These are phyloP conservation scores for Eristalis arbustorum DNA, from an alignment of 2,888 invertebrate genomes.

Conservation along the genomic window DNA sequence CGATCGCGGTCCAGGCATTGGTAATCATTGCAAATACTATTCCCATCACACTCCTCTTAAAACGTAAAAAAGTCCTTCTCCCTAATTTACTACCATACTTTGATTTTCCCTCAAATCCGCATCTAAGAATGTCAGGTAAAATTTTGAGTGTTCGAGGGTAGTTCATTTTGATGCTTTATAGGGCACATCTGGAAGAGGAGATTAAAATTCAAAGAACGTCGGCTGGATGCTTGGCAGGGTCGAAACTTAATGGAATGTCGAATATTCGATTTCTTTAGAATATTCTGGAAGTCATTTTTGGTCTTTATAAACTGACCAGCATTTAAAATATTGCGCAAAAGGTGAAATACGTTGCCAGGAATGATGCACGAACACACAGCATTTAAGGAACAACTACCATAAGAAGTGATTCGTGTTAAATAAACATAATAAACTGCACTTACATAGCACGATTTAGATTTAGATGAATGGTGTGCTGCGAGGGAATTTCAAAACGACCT, in stretches of 20 bases:
- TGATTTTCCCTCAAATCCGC: constrained; percentile 57
- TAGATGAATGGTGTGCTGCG: not conserved
- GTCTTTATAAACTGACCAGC: constrained; percentile 46
- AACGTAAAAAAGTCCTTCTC: constrained; percentile 21
- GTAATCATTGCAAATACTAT: not conserved
- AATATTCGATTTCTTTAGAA: constrained; percentile 45
- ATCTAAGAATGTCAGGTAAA: constrained; percentile 51
- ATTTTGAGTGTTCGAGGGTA: constrained; percentile 54
- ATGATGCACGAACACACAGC: not conserved
- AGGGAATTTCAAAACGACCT: not conserved
- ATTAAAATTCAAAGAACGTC: constrained; percentile 58
- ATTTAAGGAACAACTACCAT: not conserved
- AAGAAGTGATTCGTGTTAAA: not conserved
- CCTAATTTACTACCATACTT: constrained; percentile 55
- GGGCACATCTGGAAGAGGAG: constrained; percentile 44
- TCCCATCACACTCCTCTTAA: not conserved
- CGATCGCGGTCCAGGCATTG: not conserved
- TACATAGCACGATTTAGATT: not conserved
- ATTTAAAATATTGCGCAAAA: not conserved
- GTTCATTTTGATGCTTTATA: constrained; percentile 45
- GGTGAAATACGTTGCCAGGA: not conserved
- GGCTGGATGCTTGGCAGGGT: not conserved
- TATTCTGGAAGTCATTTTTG: constrained; percentile 3
- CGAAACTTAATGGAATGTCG: constrained; percentile 34
- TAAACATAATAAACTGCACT: not conserved